phyloP scores from a whole-genome alignment of 2,888 invertebrate species.

The Caenorhabditis panamensis region DNA sequence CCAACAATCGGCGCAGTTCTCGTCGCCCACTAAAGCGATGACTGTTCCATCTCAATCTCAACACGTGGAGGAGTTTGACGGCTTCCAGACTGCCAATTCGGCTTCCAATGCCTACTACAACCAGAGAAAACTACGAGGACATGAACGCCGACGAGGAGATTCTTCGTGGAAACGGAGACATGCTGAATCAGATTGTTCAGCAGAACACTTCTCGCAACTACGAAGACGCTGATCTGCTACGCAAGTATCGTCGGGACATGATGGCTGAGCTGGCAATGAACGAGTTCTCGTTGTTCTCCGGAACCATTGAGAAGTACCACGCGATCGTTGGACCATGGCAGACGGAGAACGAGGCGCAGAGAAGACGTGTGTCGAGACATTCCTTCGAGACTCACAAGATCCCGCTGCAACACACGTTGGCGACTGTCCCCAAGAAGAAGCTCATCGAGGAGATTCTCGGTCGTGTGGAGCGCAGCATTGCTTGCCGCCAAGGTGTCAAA shows the following conservation, averaged over 20 bases:
- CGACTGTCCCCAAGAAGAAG: conserved; percentile 58
- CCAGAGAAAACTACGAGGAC: conserved; percentile 53
- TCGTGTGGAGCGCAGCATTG: conserved; percentile 69
- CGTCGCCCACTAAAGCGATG: conserved; percentile 21
- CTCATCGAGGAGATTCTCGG: conserved; percentile 71
- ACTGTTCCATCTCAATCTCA: conserved; percentile 52
- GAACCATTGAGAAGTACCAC: no score
- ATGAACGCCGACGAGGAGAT: conserved; percentile 59
- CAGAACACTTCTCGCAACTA: conserved; percentile 47
- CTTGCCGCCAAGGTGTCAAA: conserved; percentile 67
- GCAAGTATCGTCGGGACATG: conserved; percentile 63
- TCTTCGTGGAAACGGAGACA: conserved; percentile 52
- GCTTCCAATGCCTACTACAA: not conserved
- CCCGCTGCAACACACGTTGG: conserved; percentile 49
- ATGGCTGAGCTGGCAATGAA: conserved; percentile 72
- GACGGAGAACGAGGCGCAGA: no score
- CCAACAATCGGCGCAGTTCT: conserved; percentile 24
- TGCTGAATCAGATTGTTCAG: conserved; percentile 60
- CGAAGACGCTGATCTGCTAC: conserved; percentile 53
- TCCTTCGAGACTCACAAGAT: no score
- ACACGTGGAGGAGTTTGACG: conserved; percentile 49
- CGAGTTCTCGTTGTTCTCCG: no score
- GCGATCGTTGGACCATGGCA: no score
- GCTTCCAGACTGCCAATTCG: no score
- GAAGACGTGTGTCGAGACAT: no score